Evolutionary conservation across 2,113 vertebrate genomes (phyloP), one percentile per base, ranked within the genome.

Genomic region (Seriola rivoliana): DNA sequence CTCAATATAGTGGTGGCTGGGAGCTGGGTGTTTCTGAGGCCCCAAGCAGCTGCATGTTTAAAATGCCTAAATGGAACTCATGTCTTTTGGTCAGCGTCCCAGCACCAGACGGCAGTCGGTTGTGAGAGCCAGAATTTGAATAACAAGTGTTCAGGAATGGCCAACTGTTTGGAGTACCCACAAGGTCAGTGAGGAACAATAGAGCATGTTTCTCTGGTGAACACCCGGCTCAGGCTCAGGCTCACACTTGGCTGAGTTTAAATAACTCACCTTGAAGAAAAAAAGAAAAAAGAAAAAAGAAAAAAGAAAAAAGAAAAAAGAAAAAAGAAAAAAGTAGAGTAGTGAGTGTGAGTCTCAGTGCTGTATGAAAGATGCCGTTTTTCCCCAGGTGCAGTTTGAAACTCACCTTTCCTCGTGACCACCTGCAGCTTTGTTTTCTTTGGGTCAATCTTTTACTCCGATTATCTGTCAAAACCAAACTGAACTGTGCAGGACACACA

Each of bases 91-190:
- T 93, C 87, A 36, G 75, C 48, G 65, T 77, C 86, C 79, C 89
- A 62, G 81, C 80, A 75, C 76, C 87, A 90, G 87, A 88, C 74
- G 87, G 87, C 87, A 59, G 90, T 80, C 84, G 34, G 78, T 32
- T 77, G 78, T 54, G 66, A 88, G 84, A 87, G 89, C 84, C 88
- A 85, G 71, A 90, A 94, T 95, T 92, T 93, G 88, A 95, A 94
- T 93, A 89, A 92, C 90, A 94, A 94, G 85, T 88, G 82, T 86
- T 88, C 60, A 75, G 86, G 87, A 94, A 91, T 85, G 85, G 54
- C 89, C 92, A 92, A 95, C 88, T 93, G 92, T 92, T 93, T 87
- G 71, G 88, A 85, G 83, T 72, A 86, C 81, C 71, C 72, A 59
- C 87, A 90, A 88, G 91, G 88, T 91, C 90, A 88, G 46, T 0